Percentiles rank a stretch among this genome's conserved stretches.
Conservation (phyloP, 2,888 invertebrate species). For the Bhutanitis thaidina region DNA sequence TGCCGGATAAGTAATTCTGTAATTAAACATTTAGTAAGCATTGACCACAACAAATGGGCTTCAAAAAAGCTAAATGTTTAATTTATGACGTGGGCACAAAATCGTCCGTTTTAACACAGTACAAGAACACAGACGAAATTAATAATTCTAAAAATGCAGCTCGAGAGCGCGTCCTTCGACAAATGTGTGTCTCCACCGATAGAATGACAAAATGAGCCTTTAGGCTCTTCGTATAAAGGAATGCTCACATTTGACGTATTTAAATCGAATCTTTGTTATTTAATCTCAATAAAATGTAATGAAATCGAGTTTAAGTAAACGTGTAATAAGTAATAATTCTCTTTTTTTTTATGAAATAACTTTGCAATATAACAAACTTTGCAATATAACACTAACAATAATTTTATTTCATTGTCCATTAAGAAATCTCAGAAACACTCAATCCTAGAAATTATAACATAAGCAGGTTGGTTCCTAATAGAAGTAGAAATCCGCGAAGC, state of each 20-base stretch:
- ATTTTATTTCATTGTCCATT: too few relatives aligned
- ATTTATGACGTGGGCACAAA: conserved; percentile 69
- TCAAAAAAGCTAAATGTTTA: conserved; percentile 57
- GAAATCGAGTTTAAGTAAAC: too few relatives aligned
- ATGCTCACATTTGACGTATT: not conserved
- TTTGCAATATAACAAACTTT: too few relatives aligned
- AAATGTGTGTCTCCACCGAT: conserved; percentile 50
- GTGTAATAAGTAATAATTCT: too few relatives aligned
- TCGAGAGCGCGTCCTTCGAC: conserved; percentile 45
- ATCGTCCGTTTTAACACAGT: conserved; percentile 67
- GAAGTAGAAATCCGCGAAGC: too few relatives aligned
- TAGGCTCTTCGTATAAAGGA: conserved; percentile 28
- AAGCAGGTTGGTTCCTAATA: too few relatives aligned
- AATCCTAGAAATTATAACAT: too few relatives aligned
- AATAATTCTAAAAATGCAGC: conserved; percentile 77
- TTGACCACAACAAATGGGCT: conserved; percentile 50
- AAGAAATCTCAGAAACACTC: too few relatives aligned
- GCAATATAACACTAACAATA: too few relatives aligned
- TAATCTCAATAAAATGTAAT: too few relatives aligned
- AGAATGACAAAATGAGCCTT: conserved; percentile 47
- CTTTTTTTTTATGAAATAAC: too few relatives aligned
- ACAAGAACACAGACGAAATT: conserved; percentile 70
- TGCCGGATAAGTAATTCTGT: conserved; percentile 10
- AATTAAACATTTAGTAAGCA: conserved; percentile 44
- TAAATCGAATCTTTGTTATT: conserved; percentile 14